These are phyloP conservation scores for Narcine bancroftii DNA, from an alignment of 2,113 vertebrate genomes.

Conservation along the genomic window DNA sequence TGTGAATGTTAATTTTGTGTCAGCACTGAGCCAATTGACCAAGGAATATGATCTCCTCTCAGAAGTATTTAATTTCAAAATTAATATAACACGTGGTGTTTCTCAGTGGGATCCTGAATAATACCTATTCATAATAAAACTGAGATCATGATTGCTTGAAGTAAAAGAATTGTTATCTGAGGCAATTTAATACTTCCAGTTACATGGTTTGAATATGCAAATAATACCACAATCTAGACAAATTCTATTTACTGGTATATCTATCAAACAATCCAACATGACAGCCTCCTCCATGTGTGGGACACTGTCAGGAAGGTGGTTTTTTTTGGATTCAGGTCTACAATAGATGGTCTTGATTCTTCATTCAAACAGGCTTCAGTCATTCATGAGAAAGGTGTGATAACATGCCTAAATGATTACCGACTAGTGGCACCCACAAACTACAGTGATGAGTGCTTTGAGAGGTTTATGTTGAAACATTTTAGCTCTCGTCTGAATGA, in stretches of 20 bases:
- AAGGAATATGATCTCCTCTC: background rate
- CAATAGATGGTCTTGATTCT: background rate
- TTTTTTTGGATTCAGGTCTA: background rate
- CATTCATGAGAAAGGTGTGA: no score
- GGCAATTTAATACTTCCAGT: background rate
- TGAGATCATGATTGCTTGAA: background rate
- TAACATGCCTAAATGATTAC: no score
- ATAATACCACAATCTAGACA: background rate
- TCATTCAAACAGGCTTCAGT: background rate
- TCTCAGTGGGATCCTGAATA: slow-evolving; percentile 22
- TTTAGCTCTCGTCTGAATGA: no score
- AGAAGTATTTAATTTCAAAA: background rate
- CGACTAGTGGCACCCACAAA: no score
- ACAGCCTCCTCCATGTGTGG: no score
- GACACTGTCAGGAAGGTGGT: no score
- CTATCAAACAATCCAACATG: background rate
- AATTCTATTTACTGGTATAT: background rate
- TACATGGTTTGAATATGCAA: background rate
- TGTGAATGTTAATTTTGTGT: background rate
- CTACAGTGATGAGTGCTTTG: no score
- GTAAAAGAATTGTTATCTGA: background rate
- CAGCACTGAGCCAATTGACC: background rate
- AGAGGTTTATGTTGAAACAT: no score
- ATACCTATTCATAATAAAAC: background rate
- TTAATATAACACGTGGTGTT: background rate